Evolutionary conservation across 2,888 invertebrate species (phyloP), one percentile per base, ranked within the genome.

Genomic region (Calliopum simillimum): DNA sequence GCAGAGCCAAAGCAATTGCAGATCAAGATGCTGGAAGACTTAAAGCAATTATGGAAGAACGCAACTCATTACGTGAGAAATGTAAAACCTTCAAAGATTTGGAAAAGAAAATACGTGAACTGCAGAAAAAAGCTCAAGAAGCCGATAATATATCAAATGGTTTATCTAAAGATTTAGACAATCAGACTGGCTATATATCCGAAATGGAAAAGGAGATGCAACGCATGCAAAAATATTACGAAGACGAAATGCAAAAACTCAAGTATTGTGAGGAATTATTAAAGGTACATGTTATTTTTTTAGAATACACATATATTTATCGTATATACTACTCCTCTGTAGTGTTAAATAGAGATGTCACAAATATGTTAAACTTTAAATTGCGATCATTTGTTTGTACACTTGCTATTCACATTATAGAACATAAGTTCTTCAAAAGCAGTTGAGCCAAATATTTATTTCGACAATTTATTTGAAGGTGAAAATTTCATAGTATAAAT

Each of bases 211-310:
- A 71, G 12, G 79, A 83, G 56, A 79, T 83, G 71, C 69, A 74
- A 33, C 73, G 77, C 8, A 82, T 82, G 81, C 82, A 82, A 59
- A 74, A 74, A 0, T 80, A 75, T 69, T 83, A 82, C 61, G 82
- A 82, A 56, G 71, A 68, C 6, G 73, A 79, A 71, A 69, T 78
- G 11, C 76, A 77, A 3, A 75, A 76, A n/a, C 66, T 75, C 1
- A 78, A 78, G 19, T 78, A 72, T 19, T 76, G 74, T 41, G 80
- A 80, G 43, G 75, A 80, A 43, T 19, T 79, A 1, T 72, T 79
- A 1, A 79, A 77, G 74, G 77, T 77, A 56, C n/a, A n/a, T n/a
- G n/a, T n/a, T 46, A 14, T 1, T 63, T 41, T 3, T 16, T 59
- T 16, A 11, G 49, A 49, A 49, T 49, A 19, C 8, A 33, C 5